Evolutionary conservation across 2,113 vertebrate species (phyloP).

Genomic region (Prionailurus viverrinus): DNA sequence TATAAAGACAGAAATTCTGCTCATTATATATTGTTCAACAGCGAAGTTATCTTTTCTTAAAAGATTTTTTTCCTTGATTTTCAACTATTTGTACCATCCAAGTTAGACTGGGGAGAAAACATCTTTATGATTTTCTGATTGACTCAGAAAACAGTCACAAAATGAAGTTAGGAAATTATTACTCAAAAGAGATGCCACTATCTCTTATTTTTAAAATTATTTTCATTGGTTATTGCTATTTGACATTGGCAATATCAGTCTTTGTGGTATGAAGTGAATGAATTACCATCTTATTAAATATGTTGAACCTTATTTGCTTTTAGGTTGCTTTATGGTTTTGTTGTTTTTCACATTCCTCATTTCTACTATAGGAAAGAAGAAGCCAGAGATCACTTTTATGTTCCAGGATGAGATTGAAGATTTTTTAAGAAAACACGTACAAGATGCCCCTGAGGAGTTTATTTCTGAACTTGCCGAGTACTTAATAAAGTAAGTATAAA

Average conservation of each 20-base stretch:
- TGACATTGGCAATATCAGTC: neutral
- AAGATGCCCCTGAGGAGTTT: constrained; percentile 95
- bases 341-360: neutral
- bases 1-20: constrained; percentile 25
- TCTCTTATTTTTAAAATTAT: neutral
- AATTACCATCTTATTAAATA: neutral
- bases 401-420: constrained; percentile 91
- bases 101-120: neutral
- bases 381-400: constrained; percentile 91
- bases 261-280: neutral
- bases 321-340: neutral
- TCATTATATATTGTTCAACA: neutral
- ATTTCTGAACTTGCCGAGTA: constrained; percentile 93
- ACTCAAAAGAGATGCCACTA: neutral
- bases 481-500: constrained; percentile 88
- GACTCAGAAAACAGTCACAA: constrained; percentile 45
- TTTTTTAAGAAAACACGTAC: constrained; percentile 90
- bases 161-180: constrained; percentile 17
- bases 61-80: constrained; percentile 38
- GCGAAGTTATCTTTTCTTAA: constrained; percentile 21
- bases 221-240: constrained; percentile 36
- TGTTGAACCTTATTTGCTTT: neutral
- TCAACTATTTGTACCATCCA: neutral
- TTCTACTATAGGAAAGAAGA: constrained; percentile 89
- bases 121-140: constrained; percentile 29